A percentile compares a stretch with the other conserved stretches of the same genome.
phyloP scores from a whole-genome alignment of 2,888 invertebrate species.

The Pyrrhosoma nymphula region DNA sequence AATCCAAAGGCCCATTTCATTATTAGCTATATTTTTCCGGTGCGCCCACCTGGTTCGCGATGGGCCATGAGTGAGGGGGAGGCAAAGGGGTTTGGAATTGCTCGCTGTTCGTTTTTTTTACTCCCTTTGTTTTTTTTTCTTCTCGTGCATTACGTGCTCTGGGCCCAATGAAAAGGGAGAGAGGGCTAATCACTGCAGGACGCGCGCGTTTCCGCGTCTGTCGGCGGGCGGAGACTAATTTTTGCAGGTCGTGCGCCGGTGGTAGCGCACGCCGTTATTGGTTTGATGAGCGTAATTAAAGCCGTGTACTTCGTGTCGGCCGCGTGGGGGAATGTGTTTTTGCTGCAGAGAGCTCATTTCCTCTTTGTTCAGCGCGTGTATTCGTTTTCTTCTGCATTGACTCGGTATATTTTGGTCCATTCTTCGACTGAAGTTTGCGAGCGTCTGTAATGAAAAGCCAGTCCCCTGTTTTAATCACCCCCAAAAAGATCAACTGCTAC shows the following conservation, averaged over 20 bases:
- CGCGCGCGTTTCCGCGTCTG: background rate
- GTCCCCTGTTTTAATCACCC: background rate
- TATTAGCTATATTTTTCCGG: background rate
- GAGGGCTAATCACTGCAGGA: slow-evolving; percentile 37
- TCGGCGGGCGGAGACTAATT: background rate
- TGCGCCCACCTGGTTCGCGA: background rate
- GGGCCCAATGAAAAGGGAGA: background rate
- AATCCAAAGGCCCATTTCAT: background rate
- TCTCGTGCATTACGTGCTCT: background rate
- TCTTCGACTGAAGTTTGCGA: background rate
- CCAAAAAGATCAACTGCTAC: background rate
- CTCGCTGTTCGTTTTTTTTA: background rate
- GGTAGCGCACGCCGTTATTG: background rate
- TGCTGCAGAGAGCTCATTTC: background rate
- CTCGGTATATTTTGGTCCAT: background rate
- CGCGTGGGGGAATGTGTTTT: background rate
- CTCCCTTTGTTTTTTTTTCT: background rate
- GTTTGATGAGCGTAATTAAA: slow-evolving; percentile 44
- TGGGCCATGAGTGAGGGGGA: background rate
- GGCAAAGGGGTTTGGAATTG: background rate
- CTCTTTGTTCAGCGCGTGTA: background rate
- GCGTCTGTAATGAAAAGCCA: background rate
- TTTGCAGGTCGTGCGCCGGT: background rate
- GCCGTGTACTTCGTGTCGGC: background rate
- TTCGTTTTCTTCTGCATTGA: background rate